phyloP scores from a whole-genome alignment of 1,140 invertebrate genomes.

The Drosophila melanogaster region Release_6_plus_ISO1_MT NT_033777.3:17982501-17983000 shows the following conservation, averaged over 20 bases:
- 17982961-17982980: slow-evolving; percentile 58
- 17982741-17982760: slow-evolving; percentile 53
- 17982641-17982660: slow-evolving; percentile 8
- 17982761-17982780: slow-evolving; percentile 48
- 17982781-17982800: slow-evolving; percentile 21
- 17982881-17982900: slow-evolving; percentile 1
- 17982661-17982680: slow-evolving; percentile 7
- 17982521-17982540: slow-evolving; percentile 17
- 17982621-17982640: slow-evolving; percentile 17
- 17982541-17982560: slow-evolving; percentile 12
- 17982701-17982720: not conserved
- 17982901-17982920: not conserved
- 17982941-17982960: slow-evolving; percentile 28
- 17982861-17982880: slow-evolving; percentile 61
- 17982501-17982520: slow-evolving; percentile 46
- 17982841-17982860: slow-evolving; percentile 66
- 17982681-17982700: not conserved
- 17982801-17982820: slow-evolving; percentile 49
- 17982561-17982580: slow-evolving; percentile 70
- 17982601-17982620: slow-evolving; percentile 11
- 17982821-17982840: slow-evolving; percentile 51
- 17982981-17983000: slow-evolving; percentile 17
- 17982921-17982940: slow-evolving; percentile 28
- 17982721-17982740: no score
- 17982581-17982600: slow-evolving; percentile 56